A percentile compares a stretch with the other conserved stretches of the same genome.
phyloP scores from a whole-genome alignment of 1,140 invertebrate species.

The Rhagoletis zephyria region DNA sequence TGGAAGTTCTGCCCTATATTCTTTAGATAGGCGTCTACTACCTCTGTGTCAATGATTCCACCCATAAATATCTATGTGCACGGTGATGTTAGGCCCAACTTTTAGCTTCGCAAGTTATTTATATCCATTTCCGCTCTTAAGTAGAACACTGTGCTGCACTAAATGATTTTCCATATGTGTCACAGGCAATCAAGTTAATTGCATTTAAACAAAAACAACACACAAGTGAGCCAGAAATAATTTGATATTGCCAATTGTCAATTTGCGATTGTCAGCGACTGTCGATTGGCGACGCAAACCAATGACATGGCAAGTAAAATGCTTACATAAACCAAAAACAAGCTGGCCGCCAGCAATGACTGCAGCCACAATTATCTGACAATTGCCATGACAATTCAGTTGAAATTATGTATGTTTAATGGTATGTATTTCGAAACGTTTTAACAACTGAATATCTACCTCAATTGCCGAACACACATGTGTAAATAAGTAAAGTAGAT shows the following conservation, averaged over 20 bases:
- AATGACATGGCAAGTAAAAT: conserved; percentile 13
- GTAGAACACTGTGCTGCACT: neutral
- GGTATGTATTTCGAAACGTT: neutral
- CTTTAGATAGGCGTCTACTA: no score
- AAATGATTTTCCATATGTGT: neutral
- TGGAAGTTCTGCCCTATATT: no score
- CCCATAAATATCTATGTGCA: no score
- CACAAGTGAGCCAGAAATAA: neutral
- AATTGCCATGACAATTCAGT: conserved; percentile 27
- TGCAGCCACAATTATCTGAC: neutral
- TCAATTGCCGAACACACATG: neutral
- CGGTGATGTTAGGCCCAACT: no score
- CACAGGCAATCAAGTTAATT: conserved; percentile 17
- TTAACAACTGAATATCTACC: neutral
- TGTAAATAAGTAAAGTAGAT: neutral
- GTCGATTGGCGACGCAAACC: conserved; percentile 9
- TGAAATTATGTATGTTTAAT: neutral
- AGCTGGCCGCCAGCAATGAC: neutral
- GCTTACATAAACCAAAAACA: neutral
- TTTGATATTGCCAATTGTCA: conserved; percentile 17
- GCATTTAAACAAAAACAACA: neutral
- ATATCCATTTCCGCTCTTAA: no score
- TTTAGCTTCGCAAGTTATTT: no score
- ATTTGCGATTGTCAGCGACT: conserved; percentile 23
- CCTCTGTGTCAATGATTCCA: no score